Base-by-base conservation (phyloP, 1,140 invertebrate genomes). In the Eciton burchellii region DNA sequence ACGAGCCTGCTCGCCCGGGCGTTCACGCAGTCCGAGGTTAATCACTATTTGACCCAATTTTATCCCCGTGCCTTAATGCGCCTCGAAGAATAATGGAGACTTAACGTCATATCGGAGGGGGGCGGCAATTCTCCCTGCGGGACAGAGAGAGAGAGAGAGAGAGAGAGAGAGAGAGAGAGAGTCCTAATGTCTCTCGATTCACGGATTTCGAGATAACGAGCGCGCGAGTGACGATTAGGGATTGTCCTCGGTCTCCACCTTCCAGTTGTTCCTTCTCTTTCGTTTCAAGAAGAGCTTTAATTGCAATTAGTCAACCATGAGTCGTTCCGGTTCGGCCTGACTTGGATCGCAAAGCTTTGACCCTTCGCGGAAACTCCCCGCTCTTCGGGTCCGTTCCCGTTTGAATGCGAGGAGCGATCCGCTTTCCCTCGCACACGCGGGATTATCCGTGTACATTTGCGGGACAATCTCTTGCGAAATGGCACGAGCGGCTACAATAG, bases 31-130 rank as follows among this genome's bases (percentile, higher is more conserved):
- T 72, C 70, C 45, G 86, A 91, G 92, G 93, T 93, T 93, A 93
- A 93, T 93, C 90, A 91, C 91, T 92, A 92, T 91, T 93, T 93
- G 92, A 93, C 92, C 92, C 77, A 93, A 93, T 93, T 93, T 93
- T 89, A 92, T 91, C 89, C 86, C 89, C 84, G 84, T 84, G 85
- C 83, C 89, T 91, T 90, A 86, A 90, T 89, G 87, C 79, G 68
- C 84, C 70, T 81, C 66, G 56, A 68, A 84, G 89, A 91, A 91
- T 89, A 91, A 90, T 90, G 87, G 82, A 72, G 84, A 88, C 86
- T 89, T 84, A 81, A 83, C 79, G 82, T 83, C 82, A 72, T 89
- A 86, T 90, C 87, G 81, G 6, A 6, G 35, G 35, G 6, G 35
- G 35, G 35, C 82, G 68, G 62, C 85, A 65, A 84, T 76, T 66